Evolutionary conservation across 2,113 vertebrate species (phyloP), one percentile per base, ranked within the genome.

Genomic region (Scolopax mira): DNA sequence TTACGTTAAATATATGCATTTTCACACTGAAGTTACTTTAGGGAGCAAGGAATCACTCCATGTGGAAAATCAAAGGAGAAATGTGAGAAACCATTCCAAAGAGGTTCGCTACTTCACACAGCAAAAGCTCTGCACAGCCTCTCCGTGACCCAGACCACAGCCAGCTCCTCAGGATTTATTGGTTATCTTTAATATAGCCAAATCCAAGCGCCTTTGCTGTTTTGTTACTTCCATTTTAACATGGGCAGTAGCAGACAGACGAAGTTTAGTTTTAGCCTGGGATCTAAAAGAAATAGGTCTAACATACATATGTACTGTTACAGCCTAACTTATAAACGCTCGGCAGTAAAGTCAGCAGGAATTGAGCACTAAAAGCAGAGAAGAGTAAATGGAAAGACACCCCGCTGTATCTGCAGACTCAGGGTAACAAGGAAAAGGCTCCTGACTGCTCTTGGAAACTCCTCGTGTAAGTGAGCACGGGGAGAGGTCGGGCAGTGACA

Each of bases 231-330:
- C 62, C 54, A 96, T 95, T 95, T 95, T 77, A 89, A 92, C 87
- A 89, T 77, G 35, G 80, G 90, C 83, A 58, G 95, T 92, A 94
- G 94, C 90, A 96, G 96, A 92, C 94, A 95, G 90, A 71, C 44
- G 79, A 60, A 87, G 58, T 91, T 94, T 93, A 94, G 95, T 77
- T 97, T 96, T 84, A 96, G 92, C 83, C 94, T 88, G 86, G 92
- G 88, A 97, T 90, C 85, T 87, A 79, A 80, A 92, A 95, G 60
- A 93, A 95, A 95, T 80, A 83, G 24, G 66, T 90, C 51, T 82
- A 85, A 70, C 89, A 83, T 90, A 52, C 57, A 16, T 51, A 61
- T 33, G 86, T 66, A 39, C 64, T 55, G 54, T 85, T 93, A 91
- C 61, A 78, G 85, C 67, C 90, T 90, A 89, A 85, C 84, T 91